These are phyloP conservation scores for Hecatera dysodea DNA, from an alignment of 2,888 invertebrate genomes.

Conservation along the genomic window DNA sequence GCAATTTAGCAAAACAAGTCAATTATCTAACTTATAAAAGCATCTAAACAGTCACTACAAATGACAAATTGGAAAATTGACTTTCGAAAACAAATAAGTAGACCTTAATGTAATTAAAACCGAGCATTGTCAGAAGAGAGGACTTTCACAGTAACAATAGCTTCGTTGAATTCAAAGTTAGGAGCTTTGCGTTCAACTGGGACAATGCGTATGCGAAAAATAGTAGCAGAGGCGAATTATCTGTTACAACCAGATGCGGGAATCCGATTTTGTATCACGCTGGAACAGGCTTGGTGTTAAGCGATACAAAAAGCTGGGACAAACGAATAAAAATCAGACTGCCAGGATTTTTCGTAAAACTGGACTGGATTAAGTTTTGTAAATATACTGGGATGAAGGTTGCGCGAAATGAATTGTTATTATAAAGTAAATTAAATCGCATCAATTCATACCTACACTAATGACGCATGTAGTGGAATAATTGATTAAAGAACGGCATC, in stretches of 20 bases:
- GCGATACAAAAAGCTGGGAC: constrained; percentile 37
- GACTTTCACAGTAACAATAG: constrained; percentile 19
- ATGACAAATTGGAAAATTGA: constrained; percentile 29
- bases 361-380: constrained; percentile 2
- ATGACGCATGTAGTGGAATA: background rate
- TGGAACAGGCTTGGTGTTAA: constrained; percentile 31
- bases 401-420: background rate
- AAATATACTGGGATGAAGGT: background rate
- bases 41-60: constrained; percentile 30
- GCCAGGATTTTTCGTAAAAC: constrained; percentile 5
- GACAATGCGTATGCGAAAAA: constrained; percentile 69
- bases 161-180: constrained; percentile 20
- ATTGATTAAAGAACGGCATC: background rate
- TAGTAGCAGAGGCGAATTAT: constrained; percentile 67
- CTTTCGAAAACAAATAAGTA: constrained; percentile 26
- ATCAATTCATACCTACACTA: background rate
- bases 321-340: constrained; percentile 6
- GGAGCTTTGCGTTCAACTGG: constrained; percentile 26
- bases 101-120: constrained; percentile 23
- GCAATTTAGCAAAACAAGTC: constrained; percentile 26
- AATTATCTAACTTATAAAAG: constrained; percentile 24
- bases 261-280: constrained; percentile 72
- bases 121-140: constrained; percentile 4
- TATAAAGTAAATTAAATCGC: background rate
- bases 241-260: constrained; percentile 69